phyloP scores from a whole-genome alignment of 2,113 vertebrate genomes.

The Rallus limicola region DNA sequence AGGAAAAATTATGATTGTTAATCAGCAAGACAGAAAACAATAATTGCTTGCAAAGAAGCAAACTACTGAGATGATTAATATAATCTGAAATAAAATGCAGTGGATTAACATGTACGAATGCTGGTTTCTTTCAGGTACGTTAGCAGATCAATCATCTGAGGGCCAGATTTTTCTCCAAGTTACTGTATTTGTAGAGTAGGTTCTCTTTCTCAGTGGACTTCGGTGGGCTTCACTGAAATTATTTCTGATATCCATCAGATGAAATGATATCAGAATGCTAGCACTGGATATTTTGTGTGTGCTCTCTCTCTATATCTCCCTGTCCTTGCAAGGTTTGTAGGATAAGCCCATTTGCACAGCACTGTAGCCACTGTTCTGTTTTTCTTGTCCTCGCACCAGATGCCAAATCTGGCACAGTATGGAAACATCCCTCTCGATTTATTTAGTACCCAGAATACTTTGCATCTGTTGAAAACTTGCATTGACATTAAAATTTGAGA shows the following conservation, averaged over 20 bases:
- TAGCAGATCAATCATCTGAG: neutral
- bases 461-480: neutral
- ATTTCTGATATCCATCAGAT: neutral
- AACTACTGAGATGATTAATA: neutral
- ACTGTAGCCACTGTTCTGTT: neutral
- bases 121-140: neutral
- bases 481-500: neutral
- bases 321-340: neutral
- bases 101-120: neutral
- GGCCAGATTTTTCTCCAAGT: neutral
- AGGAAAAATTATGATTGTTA: slow-evolving; percentile 30
- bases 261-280: neutral
- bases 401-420: neutral
- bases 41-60: slow-evolving; percentile 30
- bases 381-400: neutral
- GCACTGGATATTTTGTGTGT: neutral
- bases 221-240: neutral
- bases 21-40: slow-evolving; percentile 31
- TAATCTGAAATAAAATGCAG: slow-evolving; percentile 30
- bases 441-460: neutral
- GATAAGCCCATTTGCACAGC: neutral
- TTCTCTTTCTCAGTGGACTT: neutral
- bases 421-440: neutral
- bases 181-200: neutral
- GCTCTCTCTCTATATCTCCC: neutral